Evolutionary conservation across 1,140 invertebrate species (phyloP).

Genomic region (Drosophila eugracilis): DNA sequence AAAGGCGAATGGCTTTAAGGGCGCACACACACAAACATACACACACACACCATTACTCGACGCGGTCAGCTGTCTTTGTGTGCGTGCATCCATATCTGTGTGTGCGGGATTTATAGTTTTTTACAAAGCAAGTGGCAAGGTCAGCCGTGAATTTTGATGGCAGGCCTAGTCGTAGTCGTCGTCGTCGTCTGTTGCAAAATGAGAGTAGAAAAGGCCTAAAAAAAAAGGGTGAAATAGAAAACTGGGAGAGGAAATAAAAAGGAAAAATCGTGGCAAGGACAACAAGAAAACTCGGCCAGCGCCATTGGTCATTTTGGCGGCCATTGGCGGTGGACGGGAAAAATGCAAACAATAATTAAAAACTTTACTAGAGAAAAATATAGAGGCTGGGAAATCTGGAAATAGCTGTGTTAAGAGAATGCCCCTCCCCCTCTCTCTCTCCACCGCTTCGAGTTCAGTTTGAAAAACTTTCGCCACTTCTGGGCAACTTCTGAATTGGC

Average conservation of each 20-base stretch:
- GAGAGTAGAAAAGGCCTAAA: constrained; percentile 6
- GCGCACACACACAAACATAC: constrained; percentile 5
- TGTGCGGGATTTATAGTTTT: constrained; percentile 26
- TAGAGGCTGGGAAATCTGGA: background rate
- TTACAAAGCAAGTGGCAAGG: constrained; percentile 40
- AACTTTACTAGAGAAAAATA: constrained; percentile 15
- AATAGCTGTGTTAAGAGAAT: constrained; percentile 23
- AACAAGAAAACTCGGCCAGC: constrained; percentile 27
- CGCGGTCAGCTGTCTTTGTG: constrained; percentile 31
- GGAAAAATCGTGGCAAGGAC: constrained; percentile 26
- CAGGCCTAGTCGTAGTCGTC: constrained; percentile 25
- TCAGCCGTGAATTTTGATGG: constrained; percentile 34
- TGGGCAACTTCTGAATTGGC: constrained; percentile 36
- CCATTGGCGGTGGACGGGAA: constrained; percentile 19
- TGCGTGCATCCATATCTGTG: constrained; percentile 9
- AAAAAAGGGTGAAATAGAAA: constrained; percentile 7
- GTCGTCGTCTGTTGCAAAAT: constrained; percentile 22
- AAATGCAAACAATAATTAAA: constrained; percentile 43
- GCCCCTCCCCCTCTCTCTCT: no score
- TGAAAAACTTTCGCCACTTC: constrained; percentile 31
- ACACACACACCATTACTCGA: constrained; percentile 21
- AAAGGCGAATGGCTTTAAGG: constrained; percentile 42
- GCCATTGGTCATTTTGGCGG: constrained; percentile 41
- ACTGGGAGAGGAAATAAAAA: background rate
- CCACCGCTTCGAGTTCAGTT: constrained; percentile 29